Base-by-base conservation (phyloP, 2,797 vertebrate species). In the Sebastiscus tertius region DNA sequence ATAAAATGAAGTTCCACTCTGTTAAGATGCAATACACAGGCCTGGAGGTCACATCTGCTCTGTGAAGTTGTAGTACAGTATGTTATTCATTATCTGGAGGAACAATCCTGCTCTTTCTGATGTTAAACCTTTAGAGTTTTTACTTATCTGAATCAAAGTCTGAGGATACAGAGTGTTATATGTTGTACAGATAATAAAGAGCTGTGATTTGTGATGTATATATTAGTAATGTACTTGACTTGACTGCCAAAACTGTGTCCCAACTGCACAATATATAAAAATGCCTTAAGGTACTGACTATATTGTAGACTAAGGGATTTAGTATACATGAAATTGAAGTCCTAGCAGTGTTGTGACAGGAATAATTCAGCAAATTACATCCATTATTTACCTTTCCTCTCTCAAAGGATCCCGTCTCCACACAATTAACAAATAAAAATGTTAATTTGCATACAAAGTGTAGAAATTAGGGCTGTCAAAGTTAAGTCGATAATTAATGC, bases 1-100 rank as follows among this genome's bases (percentile, higher is more conserved):
- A 88, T 77, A 81, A 84, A 62, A 49, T 1, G 6, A 49, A 22
- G 36, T 31, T 68, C 60, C 39, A 3, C 80, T 80, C 80, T 62
- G 63, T 39, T 18, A 54, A 29, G 77, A 80, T 36, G 56, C 58
- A 72, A 31, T 1, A 49, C 71, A 29, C 59, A 8, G 42, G 63
- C 46, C 62, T 31, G 24, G 2, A 26, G 64, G 64, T 54, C 75
- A 54, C 65, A 62, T 81, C n/a, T 24, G 22, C 46, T 22, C 34
- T 8, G 66, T 33, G 46, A 65, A 82, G 59, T 1, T 55, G 33
- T 24, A 54, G 56, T 33, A 75, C 52, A 27, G 64, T 7, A 20
- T 8, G 18, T 20, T 49, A 63, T 68, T 71, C 64, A 75, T 54
- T 31, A 55, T 29, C 54, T 4, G 56, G 56, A 59, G n/a, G 2